phyloP scores from a whole-genome alignment of 2,113 vertebrate species.

The Hydropotes inermis region DNA sequence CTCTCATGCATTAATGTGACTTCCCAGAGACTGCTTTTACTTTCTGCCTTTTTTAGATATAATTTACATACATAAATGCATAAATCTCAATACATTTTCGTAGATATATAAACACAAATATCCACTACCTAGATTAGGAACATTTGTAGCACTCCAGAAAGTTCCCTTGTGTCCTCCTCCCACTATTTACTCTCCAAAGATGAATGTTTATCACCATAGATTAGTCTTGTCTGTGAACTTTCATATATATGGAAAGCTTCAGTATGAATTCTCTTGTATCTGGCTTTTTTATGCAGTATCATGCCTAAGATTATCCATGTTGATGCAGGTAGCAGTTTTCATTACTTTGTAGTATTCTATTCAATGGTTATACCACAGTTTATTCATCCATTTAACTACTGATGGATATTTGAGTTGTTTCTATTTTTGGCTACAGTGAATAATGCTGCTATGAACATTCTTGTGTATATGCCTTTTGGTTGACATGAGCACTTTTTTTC shows the following conservation, averaged over 20 bases:
- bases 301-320: not conserved
- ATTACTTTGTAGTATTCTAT: not conserved
- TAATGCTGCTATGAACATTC: not conserved
- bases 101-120: not conserved
- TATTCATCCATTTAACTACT: not conserved
- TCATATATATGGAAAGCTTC: not conserved
- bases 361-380: not conserved
- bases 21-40: not conserved
- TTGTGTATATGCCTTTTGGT: not conserved
- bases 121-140: not conserved
- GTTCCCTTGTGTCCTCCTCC: not conserved
- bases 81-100: constrained; percentile 16
- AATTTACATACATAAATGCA: not conserved
- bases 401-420: not conserved
- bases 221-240: not conserved
- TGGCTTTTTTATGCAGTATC: not conserved
- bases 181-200: not conserved
- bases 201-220: not conserved
- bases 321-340: not conserved
- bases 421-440: not conserved
- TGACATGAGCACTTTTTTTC: not conserved
- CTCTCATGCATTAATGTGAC: not conserved
- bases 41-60: not conserved
- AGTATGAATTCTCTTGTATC: not conserved
- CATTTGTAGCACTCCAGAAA: not conserved